Conservation (phyloP, 2,888 invertebrate genomes). For the Archips xylosteana region DNA sequence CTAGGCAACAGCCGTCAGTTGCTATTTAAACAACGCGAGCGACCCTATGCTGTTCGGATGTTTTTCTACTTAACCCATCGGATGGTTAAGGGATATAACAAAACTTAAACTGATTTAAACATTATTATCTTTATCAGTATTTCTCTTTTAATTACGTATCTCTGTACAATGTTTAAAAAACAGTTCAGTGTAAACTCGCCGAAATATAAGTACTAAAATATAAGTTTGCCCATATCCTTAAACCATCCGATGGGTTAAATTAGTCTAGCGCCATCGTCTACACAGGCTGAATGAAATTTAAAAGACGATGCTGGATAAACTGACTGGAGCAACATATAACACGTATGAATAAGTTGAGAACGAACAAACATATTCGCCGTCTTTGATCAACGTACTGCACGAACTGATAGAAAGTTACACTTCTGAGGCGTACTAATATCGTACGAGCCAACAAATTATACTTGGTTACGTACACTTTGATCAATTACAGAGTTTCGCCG, state of each 20-base stretch:
- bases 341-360: background rate
- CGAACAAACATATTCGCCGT: background rate
- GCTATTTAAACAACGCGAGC: no score
- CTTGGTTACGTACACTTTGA: conserved; percentile 30
- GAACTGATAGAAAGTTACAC: background rate
- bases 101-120: no score
- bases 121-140: no score
- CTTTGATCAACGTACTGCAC: conserved; percentile 1
- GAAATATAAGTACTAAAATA: no score
- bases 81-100: no score
- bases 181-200: no score
- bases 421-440: background rate
- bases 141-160: no score
- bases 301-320: background rate
- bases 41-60: no score
- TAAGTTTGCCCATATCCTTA: no score
- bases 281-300: background rate
- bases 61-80: no score
- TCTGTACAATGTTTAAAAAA: no score
- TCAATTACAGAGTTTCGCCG: conserved; percentile 23
- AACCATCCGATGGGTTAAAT: background rate
- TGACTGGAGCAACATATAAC: background rate
- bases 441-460: conserved; percentile 11
- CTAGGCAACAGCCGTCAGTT: no score
- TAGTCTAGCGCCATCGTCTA: background rate